These are phyloP conservation scores for Trachelus troglodyta DNA, from an alignment of 2,888 invertebrate genomes.

Conservation along the genomic window DNA sequence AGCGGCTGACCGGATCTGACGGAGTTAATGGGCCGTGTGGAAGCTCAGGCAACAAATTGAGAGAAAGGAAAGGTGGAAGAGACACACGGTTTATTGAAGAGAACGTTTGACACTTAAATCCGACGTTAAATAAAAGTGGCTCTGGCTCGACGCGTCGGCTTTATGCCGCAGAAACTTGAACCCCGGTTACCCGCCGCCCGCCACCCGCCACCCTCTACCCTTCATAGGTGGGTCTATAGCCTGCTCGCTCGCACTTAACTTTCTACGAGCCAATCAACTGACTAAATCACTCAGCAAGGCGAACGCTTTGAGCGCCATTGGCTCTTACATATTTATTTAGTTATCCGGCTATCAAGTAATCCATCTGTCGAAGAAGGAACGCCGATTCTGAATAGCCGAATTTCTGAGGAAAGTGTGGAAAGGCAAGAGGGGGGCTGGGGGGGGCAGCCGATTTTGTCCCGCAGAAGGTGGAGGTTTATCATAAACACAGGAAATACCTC, in stretches of 20 bases:
- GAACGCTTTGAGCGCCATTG: conserved; percentile 54
- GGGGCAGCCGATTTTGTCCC: background rate
- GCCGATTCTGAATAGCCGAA: background rate
- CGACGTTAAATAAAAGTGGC: conserved; percentile 56
- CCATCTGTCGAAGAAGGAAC: background rate
- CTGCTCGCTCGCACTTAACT: conserved; percentile 48
- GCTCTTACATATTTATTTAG: conserved; percentile 56
- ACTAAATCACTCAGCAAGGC: conserved; percentile 52
- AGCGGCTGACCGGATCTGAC: background rate
- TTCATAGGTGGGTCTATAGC: background rate
- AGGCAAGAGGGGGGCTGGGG: too few relatives aligned
- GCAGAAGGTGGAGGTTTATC: background rate
- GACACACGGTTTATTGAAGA: background rate
- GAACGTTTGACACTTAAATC: conserved; percentile 42
- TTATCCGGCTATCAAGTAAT: background rate
- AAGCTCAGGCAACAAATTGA: background rate
- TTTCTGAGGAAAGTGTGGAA: background rate
- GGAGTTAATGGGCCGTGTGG: background rate
- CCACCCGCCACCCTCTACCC: background rate
- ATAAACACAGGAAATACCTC: background rate
- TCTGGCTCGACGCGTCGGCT: conserved; percentile 37
- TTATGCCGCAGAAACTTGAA: conserved; percentile 28
- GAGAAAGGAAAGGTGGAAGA: background rate
- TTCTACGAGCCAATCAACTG: conserved; percentile 51
- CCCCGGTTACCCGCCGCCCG: background rate